Percentiles rank a stretch among this genome's conserved stretches.
These are phyloP conservation scores for Pantelozetes paolii DNA, from an alignment of 2,888 invertebrate genomes.

Conservation along the genomic window DNA sequence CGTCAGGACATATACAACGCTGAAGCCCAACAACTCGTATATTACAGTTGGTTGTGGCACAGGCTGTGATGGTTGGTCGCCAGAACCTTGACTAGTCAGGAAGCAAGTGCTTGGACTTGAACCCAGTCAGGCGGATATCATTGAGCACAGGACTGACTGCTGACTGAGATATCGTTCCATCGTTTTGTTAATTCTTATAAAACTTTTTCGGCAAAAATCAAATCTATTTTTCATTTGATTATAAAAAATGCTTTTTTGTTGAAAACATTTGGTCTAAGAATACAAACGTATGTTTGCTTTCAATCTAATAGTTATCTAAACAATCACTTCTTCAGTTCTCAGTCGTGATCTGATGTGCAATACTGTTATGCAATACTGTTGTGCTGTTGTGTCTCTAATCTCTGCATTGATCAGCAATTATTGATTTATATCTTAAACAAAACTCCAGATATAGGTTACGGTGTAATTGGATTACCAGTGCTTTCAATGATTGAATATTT, in stretches of 20 bases:
- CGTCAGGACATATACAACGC: conserved; percentile 1
- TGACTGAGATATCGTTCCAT: not conserved
- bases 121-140: conserved; percentile 30
- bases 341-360: not conserved
- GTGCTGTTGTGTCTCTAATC: conserved; percentile 1
- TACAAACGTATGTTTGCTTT: not conserved
- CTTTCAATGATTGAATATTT: conserved; percentile 11
- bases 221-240: not conserved
- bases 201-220: no score
- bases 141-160: not conserved
- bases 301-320: not conserved
- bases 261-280: not conserved
- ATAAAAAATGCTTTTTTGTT: no score
- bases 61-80: conserved; percentile 2
- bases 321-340: not conserved
- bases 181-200: no score
- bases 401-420: not conserved
- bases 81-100: conserved; percentile 32
- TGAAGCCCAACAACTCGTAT: not conserved
- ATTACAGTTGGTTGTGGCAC: conserved; percentile 24
- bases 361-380: not conserved
- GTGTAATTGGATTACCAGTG: conserved; percentile 29
- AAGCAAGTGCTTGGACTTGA: conserved; percentile 32
- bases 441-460: conserved; percentile 5
- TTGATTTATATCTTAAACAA: not conserved